Evolutionary conservation across 2,888 invertebrate genomes (phyloP), one percentile per base, ranked within the genome.

Genomic region (Chorisops tibialis): DNA sequence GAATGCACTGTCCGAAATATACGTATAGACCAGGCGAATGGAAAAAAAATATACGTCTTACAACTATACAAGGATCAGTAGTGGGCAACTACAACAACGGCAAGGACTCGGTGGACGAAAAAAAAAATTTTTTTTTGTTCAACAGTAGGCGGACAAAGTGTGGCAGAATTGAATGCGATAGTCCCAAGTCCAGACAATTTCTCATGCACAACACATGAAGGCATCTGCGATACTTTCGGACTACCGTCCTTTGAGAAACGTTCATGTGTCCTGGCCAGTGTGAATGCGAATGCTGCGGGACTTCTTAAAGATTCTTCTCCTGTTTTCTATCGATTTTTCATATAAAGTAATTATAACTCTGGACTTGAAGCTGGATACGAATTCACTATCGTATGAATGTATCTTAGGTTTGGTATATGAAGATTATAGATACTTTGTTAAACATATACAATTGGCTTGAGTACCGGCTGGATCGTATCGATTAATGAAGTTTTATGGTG

Each of bases 271-370:
- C 43, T 18, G 43, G 30, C 39, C 14, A 11, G 41, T 54, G 49
- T 59, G 39, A 21, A 51, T 37, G 38, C 19, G 38, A 18, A 19
- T n/a, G n/a, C n/a, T 30, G 24, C 14, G 4, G 35, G 18, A 21
- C 45, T 18, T 56, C 43, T 56, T 43, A 43, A 56, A 45, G 43
- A 56, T 56, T 30, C 58, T 50, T 63, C 50, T 61, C 48, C 56
- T 52, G 61, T 41, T 61, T 38, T 52, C 45, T 45, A 64, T 64
- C 43, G 64, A 64, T 64, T 64, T 63, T 64, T 64, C 64, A 61
- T 61, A n/a, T n/a, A 64, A 56, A 61, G 58, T 61, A 64, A 64
- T 64, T 64, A 64, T 64, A 64, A 56, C 61, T 19, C 30, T 30
- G 30, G 30, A 30, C 30, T 30, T 30, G 30, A 30, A 30, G 30